A percentile compares a stretch with the other conserved stretches of the same genome.
These are phyloP conservation scores for Aethina tumida DNA, from an alignment of 1,140 invertebrate species.

Conservation along the genomic window DNA sequence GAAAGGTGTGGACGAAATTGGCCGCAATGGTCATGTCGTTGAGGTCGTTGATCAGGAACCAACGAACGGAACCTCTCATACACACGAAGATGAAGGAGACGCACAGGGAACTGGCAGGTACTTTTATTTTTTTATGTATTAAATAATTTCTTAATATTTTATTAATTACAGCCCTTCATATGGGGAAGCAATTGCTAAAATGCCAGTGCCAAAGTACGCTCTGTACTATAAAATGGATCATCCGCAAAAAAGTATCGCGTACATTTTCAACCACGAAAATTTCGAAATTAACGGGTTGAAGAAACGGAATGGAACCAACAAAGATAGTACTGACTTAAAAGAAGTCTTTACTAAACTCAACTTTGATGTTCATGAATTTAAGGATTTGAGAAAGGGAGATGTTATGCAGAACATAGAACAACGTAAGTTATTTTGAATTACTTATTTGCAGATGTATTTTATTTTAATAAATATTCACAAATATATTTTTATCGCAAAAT, in stretches of 20 bases:
- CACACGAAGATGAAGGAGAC: too few species aligned
- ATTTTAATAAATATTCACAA: neutral
- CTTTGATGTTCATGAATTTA: slow-evolving; percentile 48
- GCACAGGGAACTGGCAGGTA: too few species aligned
- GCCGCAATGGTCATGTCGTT: too few species aligned
- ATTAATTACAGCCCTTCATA: slow-evolving; percentile 10
- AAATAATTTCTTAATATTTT: slow-evolving; percentile 5
- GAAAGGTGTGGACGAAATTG: too few species aligned
- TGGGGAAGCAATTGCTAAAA: slow-evolving; percentile 37
- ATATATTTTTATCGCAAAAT: too few species aligned
- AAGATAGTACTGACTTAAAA: slow-evolving; percentile 37
- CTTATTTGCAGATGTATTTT: neutral
- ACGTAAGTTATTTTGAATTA: slow-evolving; percentile 13
- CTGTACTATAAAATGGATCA: slow-evolving; percentile 83
- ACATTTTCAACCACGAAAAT: slow-evolving; percentile 86
- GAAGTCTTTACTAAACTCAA: slow-evolving; percentile 38
- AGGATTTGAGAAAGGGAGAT: slow-evolving; percentile 46
- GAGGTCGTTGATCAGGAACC: too few species aligned
- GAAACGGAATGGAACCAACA: slow-evolving; percentile 36
- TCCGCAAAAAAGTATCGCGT: slow-evolving; percentile 63
- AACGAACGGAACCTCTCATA: too few species aligned
- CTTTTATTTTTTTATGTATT: slow-evolving; percentile 44
- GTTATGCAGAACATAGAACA: slow-evolving; percentile 38
- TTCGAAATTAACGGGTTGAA: slow-evolving; percentile 45
- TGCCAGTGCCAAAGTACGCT: slow-evolving; percentile 58